Base-by-base conservation (phyloP, 2,888 invertebrate species). In the Himalopsyche japonica region DNA sequence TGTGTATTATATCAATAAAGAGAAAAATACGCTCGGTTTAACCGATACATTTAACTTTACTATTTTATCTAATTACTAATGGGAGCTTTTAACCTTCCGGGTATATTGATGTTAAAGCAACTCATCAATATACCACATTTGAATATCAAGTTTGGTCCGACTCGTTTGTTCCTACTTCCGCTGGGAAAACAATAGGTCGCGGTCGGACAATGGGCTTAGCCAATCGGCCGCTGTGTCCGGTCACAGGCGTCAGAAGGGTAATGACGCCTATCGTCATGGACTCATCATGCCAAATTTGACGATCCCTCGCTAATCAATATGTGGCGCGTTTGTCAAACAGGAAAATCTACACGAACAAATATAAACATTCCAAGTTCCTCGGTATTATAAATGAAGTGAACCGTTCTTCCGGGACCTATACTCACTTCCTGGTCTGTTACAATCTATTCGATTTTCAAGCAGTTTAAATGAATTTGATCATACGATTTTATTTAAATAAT, bases 131-230 rank as follows among this genome's bases (percentile, higher is more conserved):
- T 8, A 27, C 70, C 12, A 30, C 24, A 70, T 70, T 70, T 70
- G 70, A 70, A 70, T 70, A 70, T 70, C 30, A 30, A 70, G 70
- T 27, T 27, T 27, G 24, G 37, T 37, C 20, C 43, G 20, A 77
- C 43, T 77, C 77, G 27, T 77, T 77, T 77, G 77, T 77, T 77
- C 77, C 77, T 10, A 43, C 77, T 77, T 77, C 77, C 77, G 77
- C 34, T 77, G 37, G 43, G 34, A 77, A 77, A 77, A 77, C 77
- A 77, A 77, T 20, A 37, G 77, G 20, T 43, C 37, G 77, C 77
- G 77, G 77, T 77, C 34, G 34, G 37, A 43, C 77, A 43, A 77
- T 43, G 37, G 77, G n/a, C 37, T 34, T 34, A 34, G 77, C 77
- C 77, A 70, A 70, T 70, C 70, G 70, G 24, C 70, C 27, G 12